These are phyloP conservation scores for Aplysia californica DNA, from an alignment of 1,140 invertebrate genomes.

Conservation along the genomic window DNA sequence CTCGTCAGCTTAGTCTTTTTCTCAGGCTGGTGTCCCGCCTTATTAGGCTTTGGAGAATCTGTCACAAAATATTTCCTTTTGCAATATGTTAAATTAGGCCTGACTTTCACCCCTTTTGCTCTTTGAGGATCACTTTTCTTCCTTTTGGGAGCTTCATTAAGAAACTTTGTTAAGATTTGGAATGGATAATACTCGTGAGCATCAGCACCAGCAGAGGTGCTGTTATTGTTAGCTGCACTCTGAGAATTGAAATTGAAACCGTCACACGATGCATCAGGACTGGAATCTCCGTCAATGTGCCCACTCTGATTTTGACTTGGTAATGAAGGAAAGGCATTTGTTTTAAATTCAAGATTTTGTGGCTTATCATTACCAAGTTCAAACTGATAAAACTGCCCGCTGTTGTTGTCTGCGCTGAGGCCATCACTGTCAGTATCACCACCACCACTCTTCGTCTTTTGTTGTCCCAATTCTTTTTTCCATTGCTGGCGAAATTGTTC, in stretches of 20 bases:
- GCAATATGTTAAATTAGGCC: background rate
- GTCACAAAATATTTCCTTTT: constrained; percentile 13
- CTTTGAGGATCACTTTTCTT: background rate
- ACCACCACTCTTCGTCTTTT: background rate
- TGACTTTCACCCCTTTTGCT: background rate
- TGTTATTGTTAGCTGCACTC: background rate
- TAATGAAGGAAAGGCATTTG: background rate
- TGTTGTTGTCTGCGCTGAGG: background rate
- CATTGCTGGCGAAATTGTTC: constrained; percentile 16
- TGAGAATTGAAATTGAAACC: background rate
- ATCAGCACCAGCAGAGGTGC: background rate
- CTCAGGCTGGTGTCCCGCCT: background rate
- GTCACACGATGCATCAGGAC: background rate
- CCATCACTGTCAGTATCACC: background rate
- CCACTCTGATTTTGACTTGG: background rate
- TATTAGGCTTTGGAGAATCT: background rate
- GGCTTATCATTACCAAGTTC: background rate
- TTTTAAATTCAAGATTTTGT: too few species aligned
- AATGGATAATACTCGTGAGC: constrained; percentile 12
- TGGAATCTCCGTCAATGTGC: background rate
- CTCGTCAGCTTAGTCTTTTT: background rate
- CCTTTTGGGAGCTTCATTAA: constrained; percentile 12
- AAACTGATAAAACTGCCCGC: background rate
- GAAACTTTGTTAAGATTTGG: constrained; percentile 11
- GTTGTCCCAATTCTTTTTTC: constrained; percentile 14